phyloP scores from a whole-genome alignment of 2,113 vertebrate species.

The Notothenia rossii region DNA sequence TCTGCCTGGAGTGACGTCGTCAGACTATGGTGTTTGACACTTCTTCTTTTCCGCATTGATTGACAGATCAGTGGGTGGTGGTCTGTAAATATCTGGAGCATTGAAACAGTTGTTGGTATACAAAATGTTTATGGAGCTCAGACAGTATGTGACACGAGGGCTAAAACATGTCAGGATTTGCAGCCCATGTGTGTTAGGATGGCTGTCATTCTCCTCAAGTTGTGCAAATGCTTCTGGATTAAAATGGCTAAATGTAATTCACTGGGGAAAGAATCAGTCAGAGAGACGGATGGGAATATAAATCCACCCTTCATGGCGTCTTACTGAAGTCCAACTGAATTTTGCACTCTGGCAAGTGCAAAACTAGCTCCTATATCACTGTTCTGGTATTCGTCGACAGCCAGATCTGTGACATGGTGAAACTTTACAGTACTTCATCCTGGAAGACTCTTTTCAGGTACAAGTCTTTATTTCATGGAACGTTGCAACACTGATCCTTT shows the following conservation, averaged over 20 bases:
- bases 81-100: background rate
- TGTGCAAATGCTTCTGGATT: slow-evolving; percentile 20
- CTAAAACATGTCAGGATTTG: slow-evolving; percentile 9
- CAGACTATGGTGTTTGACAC: background rate
- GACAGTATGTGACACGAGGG: slow-evolving; percentile 9
- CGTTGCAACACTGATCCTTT: slow-evolving; percentile 35
- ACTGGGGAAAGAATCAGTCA: background rate
- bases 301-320: background rate
- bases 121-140: background rate
- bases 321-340: background rate
- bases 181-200: no score
- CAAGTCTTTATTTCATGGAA: slow-evolving; percentile 32
- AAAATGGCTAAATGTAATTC: background rate
- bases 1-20: background rate
- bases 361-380: no score
- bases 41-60: background rate
- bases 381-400: no score
- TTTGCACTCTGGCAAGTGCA: no score
- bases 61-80: background rate
- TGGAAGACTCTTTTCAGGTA: slow-evolving; percentile 16
- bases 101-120: slow-evolving; percentile 17
- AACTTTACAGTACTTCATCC: background rate
- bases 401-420: no score
- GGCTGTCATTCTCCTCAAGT: slow-evolving; percentile 2
- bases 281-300: background rate